Evolutionary conservation across 2,888 invertebrate species (phyloP).

Genomic region (Meliscaeva auricollis): DNA sequence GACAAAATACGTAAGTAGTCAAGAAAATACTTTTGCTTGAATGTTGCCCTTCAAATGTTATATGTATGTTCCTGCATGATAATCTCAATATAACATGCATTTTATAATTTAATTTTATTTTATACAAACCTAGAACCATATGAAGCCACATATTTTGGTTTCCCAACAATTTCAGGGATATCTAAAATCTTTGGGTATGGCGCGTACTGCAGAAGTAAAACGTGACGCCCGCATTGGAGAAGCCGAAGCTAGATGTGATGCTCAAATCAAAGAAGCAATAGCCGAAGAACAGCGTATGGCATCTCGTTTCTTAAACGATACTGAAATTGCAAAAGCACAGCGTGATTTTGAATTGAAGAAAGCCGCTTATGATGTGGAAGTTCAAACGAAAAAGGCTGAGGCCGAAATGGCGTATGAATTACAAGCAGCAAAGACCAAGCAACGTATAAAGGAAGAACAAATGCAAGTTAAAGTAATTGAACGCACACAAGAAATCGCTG

Average conservation of each 20-base stretch:
- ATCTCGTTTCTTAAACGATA: constrained; percentile 96
- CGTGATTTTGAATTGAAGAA: constrained; percentile 98
- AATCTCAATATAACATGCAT: not conserved
- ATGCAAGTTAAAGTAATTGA: constrained; percentile 98
- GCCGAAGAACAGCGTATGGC: constrained; percentile 99
- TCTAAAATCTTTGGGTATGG: constrained; percentile 96
- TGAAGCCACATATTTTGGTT: constrained; percentile 22
- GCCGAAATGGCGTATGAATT: constrained; percentile 97
- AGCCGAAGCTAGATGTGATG: constrained; percentile 96
- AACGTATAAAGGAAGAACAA: constrained; percentile 97
- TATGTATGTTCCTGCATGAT: constrained; percentile 33
- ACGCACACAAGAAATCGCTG: constrained; percentile 95
- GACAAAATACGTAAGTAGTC: constrained; percentile 44
- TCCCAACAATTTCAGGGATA: constrained; percentile 85
- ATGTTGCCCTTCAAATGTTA: constrained; percentile 22
- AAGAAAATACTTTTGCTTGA: constrained; percentile 29
- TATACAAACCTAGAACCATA: not conserved
- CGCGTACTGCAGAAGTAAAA: constrained; percentile 97
- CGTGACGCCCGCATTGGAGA: constrained; percentile 98
- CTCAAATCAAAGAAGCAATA: constrained; percentile 91
- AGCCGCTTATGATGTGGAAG: constrained; percentile 98
- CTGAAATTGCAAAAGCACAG: constrained; percentile 98
- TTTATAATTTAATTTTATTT: constrained; percentile 5
- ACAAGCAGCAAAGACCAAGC: constrained; percentile 97
- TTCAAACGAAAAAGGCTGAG: constrained; percentile 94